Evolutionary conservation across 2,113 vertebrate genomes (phyloP).

Genomic region (Amphiprion percula): DNA sequence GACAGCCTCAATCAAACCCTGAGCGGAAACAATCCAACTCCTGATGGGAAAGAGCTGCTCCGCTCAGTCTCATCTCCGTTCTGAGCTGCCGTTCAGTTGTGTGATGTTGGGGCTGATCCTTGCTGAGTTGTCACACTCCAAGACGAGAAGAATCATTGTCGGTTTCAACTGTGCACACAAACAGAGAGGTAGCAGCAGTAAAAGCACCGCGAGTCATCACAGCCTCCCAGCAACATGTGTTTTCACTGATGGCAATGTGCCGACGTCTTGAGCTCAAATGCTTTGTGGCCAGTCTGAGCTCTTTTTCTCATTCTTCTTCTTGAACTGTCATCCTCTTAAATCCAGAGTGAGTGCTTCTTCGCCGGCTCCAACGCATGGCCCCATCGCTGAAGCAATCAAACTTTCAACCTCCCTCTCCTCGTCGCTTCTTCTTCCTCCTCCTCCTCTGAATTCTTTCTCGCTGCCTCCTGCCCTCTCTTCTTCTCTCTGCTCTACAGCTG

Average conservation of each 20-base stretch:
- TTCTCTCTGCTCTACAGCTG: constrained; percentile 47
- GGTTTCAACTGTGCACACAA: constrained; percentile 6
- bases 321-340: constrained; percentile 60
- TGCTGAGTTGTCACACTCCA: constrained; percentile 46
- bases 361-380: constrained; percentile 32
- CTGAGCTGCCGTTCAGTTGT: neutral
- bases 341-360: constrained; percentile 43
- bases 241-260: constrained; percentile 53
- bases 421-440: constrained; percentile 36
- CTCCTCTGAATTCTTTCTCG: constrained; percentile 42
- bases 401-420: constrained; percentile 69
- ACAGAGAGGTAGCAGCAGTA: constrained; percentile 11
- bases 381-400: constrained; percentile 56
- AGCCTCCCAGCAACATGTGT: constrained; percentile 72
- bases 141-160: constrained; percentile 43
- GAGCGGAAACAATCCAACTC: constrained; percentile 19
- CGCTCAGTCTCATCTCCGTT: constrained; percentile 53
- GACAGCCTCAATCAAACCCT: constrained; percentile 47
- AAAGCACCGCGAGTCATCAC: constrained; percentile 42
- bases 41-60: constrained; percentile 18
- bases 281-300: constrained; percentile 15
- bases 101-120: constrained; percentile 28
- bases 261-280: constrained; percentile 50
- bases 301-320: constrained; percentile 42
- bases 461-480: constrained; percentile 25